These are phyloP conservation scores for Alethe castanea DNA, from an alignment of 2,113 vertebrate genomes.

Conservation along the genomic window DNA sequence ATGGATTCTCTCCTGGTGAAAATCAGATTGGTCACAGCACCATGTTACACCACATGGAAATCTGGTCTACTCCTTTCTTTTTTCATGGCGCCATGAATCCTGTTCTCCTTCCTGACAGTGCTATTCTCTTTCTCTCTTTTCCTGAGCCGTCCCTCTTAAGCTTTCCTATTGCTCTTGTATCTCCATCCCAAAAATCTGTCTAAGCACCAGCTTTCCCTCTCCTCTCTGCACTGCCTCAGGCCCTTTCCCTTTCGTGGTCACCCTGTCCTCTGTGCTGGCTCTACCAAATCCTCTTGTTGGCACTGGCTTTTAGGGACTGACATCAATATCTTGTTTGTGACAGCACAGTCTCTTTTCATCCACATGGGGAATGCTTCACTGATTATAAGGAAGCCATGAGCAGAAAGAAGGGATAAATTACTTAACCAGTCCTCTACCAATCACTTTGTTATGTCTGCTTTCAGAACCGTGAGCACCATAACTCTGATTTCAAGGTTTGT, in stretches of 20 bases:
- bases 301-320: neutral
- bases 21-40: neutral
- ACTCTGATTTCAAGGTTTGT: conserved; percentile 26
- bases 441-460: neutral
- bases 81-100: neutral
- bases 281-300: neutral
- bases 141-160: neutral
- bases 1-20: neutral
- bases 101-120: neutral
- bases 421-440: neutral
- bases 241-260: neutral
- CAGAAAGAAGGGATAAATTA: neutral
- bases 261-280: neutral
- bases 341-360: neutral
- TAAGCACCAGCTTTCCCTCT: neutral
- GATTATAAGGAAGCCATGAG: neutral
- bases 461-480: conserved; percentile 16
- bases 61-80: neutral
- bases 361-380: neutral
- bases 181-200: neutral
- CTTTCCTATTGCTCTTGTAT: neutral
- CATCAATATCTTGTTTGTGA: neutral
- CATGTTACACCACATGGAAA: neutral
- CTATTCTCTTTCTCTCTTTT: neutral
- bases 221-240: neutral